These are phyloP conservation scores for Anguilla obscura DNA, from an alignment of 2,797 vertebrate species.

Conservation along the genomic window DNA sequence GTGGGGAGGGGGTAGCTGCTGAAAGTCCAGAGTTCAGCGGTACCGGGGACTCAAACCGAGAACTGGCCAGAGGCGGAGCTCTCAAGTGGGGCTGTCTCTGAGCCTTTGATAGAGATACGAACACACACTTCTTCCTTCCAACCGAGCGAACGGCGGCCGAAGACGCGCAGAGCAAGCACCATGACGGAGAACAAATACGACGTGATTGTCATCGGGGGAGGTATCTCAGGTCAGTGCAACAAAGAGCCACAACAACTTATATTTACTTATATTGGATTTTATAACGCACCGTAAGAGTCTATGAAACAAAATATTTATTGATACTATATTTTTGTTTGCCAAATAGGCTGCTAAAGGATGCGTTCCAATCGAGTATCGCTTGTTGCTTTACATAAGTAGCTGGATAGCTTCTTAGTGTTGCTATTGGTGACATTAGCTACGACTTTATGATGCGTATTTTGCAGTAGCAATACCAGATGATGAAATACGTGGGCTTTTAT, in stretches of 20 bases:
- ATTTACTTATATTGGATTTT: background rate
- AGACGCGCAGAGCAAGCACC: slow-evolving; percentile 41
- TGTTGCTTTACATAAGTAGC: background rate
- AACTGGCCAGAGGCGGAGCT: slow-evolving; percentile 46
- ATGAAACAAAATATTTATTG: background rate
- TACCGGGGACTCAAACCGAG: background rate
- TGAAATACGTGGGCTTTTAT: background rate
- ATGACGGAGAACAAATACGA: slow-evolving; percentile 82
- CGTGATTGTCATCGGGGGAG: slow-evolving; percentile 87
- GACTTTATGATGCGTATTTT: background rate
- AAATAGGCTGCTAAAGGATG: background rate
- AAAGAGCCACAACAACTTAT: slow-evolving; percentile 25
- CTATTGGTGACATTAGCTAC: background rate
- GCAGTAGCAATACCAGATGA: background rate
- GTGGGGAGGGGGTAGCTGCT: background rate
- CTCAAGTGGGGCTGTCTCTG: slow-evolving; percentile 48
- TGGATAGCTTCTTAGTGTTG: background rate
- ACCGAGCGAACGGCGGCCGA: slow-evolving; percentile 35
- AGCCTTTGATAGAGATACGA: slow-evolving; percentile 67
- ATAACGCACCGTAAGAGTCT: background rate
- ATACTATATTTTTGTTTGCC: background rate
- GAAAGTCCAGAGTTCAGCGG: background rate
- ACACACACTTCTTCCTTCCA: slow-evolving; percentile 51
- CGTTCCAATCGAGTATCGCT: background rate
- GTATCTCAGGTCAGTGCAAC: slow-evolving; percentile 85